Base-by-base conservation (phyloP, 37 sponge, comb jelly and placozoan genomes). In the Diacarnus erythraeanus region DNA sequence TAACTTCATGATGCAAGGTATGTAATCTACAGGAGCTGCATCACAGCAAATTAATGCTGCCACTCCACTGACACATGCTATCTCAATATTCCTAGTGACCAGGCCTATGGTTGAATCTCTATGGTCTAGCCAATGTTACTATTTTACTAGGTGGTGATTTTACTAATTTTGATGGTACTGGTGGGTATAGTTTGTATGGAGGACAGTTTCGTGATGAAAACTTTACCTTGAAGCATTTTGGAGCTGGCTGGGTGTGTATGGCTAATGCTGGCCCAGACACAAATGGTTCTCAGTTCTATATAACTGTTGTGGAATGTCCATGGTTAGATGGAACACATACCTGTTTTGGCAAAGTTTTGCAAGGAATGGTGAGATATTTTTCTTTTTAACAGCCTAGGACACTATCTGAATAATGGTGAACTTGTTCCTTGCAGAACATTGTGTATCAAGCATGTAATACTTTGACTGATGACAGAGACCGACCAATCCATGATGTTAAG, bases 211-310 rank as follows among this genome's bases (percentile, higher is more conserved):
- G 71, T 58, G 94, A 94, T 69, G 94, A 94, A 80, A 83, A 94
- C 78, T 90, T 90, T 75, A 81, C 87, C 57, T 77, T 87, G 38
- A 79, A 84, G 29, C 90, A 90, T 82, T 80, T 90, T 77, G 91
- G 88, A 35, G 79, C 94, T 33, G 94, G 88, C 0, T 87, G 88
- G 93, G 88, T 92, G 64, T 92, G 88, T 40, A 92, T 92, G 93
- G 93, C 93, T 69, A 92, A 92, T 40, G 88, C 88, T 58, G 93
- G 93, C 0, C 88, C 88, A 0, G 86, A 92, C 84, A 92, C 93
- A 21, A 92, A 92, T 64, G 93, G 93, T n/a, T 87, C 88, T 2
- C 93, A 92, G 82, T 92, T 92, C 75, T 92, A 87, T 77, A 87
- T 92, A 78, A 92, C 93, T 21, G 84, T 84, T 0, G 77, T 87